Conservation (phyloP, 35 echinoderm and acorn worm species). For the Chiridota heheva region DNA sequence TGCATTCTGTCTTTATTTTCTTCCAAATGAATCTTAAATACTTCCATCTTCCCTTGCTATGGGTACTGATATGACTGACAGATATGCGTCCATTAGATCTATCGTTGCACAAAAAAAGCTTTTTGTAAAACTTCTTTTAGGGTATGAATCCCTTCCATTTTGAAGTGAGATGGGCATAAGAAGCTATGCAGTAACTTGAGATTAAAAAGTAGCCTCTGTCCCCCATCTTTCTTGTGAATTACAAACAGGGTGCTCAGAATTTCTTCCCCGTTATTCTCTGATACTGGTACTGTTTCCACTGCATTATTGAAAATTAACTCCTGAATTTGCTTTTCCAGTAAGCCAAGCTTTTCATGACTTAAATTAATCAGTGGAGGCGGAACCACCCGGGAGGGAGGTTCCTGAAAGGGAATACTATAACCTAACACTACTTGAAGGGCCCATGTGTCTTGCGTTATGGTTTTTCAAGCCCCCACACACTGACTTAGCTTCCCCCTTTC, state of each 20-base stretch:
- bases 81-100: no score
- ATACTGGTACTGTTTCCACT: not conserved
- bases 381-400: not conserved
- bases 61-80: no score
- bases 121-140: conserved; percentile 1
- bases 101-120: no score
- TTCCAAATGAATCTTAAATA: no score
- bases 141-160: conserved; percentile 24
- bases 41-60: no score
- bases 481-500: not conserved
- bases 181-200: conserved; percentile 11
- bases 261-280: not conserved
- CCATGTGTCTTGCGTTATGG: conserved; percentile 8
- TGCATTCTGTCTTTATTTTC: no score
- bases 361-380: not conserved
- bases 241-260: conserved; percentile 5
- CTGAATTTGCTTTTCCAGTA: conserved; percentile 8
- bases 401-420: conserved; percentile 1
- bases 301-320: not conserved
- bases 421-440: not conserved
- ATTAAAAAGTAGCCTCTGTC: conserved; percentile 4
- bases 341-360: not conserved
- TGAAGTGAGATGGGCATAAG: not conserved
- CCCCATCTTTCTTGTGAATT: conserved; percentile 9
- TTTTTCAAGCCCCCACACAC: not conserved